Percentiles rank a stretch among this genome's conserved stretches.
These are phyloP conservation scores for Nannobrachium achirus DNA, from an alignment of 2,113 vertebrate species.

Conservation along the genomic window DNA sequence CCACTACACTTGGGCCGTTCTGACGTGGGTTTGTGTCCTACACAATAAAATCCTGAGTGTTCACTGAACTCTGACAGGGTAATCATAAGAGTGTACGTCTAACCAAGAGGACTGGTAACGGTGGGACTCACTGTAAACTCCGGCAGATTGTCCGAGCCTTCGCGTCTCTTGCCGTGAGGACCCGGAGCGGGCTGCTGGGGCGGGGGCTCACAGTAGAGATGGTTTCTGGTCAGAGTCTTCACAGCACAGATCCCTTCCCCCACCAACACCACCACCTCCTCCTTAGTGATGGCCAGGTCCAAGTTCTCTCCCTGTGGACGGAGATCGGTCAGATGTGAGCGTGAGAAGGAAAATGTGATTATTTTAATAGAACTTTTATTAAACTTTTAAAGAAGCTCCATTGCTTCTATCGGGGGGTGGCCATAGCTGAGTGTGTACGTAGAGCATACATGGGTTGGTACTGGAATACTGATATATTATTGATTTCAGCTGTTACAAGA, in stretches of 20 bases:
- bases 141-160: conserved; percentile 85
- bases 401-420: no score
- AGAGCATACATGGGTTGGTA: no score
- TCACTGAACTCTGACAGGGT: neutral
- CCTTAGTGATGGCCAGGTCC: conserved; percentile 94
- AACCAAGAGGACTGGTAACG: neutral
- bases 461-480: no score
- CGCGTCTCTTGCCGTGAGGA: conserved; percentile 78
- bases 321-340: neutral
- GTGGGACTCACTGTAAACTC: conserved; percentile 89
- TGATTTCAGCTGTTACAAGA: no score
- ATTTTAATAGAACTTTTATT: no score
- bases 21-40: neutral
- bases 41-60: neutral
- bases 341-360: neutral
- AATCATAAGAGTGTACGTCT: no score
- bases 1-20: neutral
- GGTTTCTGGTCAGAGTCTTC: conserved; percentile 93
- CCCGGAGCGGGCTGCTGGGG: conserved; percentile 85
- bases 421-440: no score
- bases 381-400: no score
- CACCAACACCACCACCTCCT: conserved; percentile 94
- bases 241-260: conserved; percentile 91
- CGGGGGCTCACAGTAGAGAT: conserved; percentile 96
- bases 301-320: conserved; percentile 90